Base-by-base conservation (phyloP, 2,888 invertebrate species). In the Apodemia duryi region DNA sequence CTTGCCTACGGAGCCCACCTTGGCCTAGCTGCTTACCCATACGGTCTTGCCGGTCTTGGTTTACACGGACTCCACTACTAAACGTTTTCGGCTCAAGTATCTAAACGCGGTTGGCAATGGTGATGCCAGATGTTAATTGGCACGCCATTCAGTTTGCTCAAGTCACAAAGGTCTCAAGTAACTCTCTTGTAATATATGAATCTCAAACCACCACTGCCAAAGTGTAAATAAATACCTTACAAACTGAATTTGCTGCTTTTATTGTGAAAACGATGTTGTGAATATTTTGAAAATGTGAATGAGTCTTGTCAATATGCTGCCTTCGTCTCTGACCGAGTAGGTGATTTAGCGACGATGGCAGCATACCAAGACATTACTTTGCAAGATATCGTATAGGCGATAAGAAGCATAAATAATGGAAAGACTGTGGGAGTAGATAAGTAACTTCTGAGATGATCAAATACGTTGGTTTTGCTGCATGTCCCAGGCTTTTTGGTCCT, bases 141-240 rank as follows among this genome's bases (percentile, higher is more conserved):
- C 63, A 65, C 63, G 64, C 62, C 67, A 68, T 63, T 63, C 76
- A 76, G 82, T 77, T 80, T 78, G 84, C 83, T 84, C 82, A 83
- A 82, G 73, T 68, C 67, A 76, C 74, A 80, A 86, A 82, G 88
- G 87, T 89, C 88, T 90, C 87, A 87, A 78, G 89, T 90, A 91
- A 91, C 90, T 91, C 91, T 91, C 91, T 90, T 91, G 86, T 90
- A 87, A 83, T 86, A 86, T 80, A 73, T 74, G 76, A 79, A 84
- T 80, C 77, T 83, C 79, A 88, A 84, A 86, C 87, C 87, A 89
- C 88, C 90, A 91, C 90, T 90, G 90, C 91, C 91, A 91, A 91
- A 91, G 91, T 91, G 91, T 91, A 88, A 91, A 90, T 89, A 90
- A 91, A 91, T 81, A 75, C 75, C 77, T 79, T 74, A 83, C 77